Conservation (phyloP, 2,888 invertebrate species). For the Apotomis turbidana region DNA sequence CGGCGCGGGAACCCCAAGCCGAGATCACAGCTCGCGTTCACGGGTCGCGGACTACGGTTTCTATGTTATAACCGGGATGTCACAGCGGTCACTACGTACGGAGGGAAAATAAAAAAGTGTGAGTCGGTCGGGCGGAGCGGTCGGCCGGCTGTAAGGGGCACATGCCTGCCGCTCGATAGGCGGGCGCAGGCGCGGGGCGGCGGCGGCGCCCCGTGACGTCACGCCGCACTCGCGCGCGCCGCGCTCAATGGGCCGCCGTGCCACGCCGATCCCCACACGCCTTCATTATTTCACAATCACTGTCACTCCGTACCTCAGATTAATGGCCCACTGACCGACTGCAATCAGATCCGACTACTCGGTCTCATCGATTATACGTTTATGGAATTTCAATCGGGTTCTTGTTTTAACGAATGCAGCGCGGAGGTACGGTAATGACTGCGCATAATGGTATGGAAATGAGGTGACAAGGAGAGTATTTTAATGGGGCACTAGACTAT, state of each 20-base stretch:
- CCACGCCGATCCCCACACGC: slow-evolving; percentile 47
- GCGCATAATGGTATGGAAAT: slow-evolving; percentile 36
- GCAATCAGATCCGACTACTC: slow-evolving; percentile 29
- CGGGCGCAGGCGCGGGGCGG: slow-evolving; percentile 75
- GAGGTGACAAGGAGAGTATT: slow-evolving; percentile 25
- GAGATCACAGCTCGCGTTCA: slow-evolving; percentile 42
- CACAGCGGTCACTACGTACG: slow-evolving; percentile 65
- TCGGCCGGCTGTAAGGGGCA: slow-evolving; percentile 74
- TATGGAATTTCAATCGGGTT: slow-evolving; percentile 17
- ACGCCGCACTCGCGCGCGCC: slow-evolving; percentile 64
- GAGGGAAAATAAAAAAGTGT: slow-evolving; percentile 78
- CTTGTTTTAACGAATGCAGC: slow-evolving; percentile 31
- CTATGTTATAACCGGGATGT: slow-evolving; percentile 60
- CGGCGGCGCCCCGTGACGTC: slow-evolving; percentile 67
- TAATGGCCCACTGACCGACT: slow-evolving; percentile 47
- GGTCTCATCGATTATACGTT: slow-evolving; percentile 27
- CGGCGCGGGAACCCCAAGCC: slow-evolving; percentile 44
- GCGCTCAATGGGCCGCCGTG: slow-evolving; percentile 60
- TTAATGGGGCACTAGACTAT: slow-evolving; percentile 32
- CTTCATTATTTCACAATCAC: slow-evolving; percentile 50
- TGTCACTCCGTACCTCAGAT: slow-evolving; percentile 52
- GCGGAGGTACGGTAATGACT: slow-evolving; percentile 23
- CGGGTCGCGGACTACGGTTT: slow-evolving; percentile 50
- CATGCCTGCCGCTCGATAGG: slow-evolving; percentile 82
- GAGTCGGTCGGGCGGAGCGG: slow-evolving; percentile 73